Evolutionary conservation across 2,888 invertebrate species (phyloP).

Genomic region (Pogonocherus hispidulus): DNA sequence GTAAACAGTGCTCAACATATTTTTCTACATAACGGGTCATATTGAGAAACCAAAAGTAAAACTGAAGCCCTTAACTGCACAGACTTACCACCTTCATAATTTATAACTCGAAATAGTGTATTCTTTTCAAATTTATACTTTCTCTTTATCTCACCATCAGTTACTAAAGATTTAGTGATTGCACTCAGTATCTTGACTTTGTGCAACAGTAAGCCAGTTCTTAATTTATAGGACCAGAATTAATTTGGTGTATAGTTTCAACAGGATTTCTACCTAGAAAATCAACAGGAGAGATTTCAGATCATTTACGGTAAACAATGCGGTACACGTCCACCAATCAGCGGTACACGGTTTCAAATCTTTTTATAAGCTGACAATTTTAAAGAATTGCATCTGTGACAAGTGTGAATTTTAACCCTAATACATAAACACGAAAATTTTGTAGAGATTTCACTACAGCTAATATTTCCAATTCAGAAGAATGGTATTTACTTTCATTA

Average conservation of each 20-base stretch:
- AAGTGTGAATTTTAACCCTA: conserved; percentile 51
- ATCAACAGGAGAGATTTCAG: conserved; percentile 37
- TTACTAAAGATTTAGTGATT: background rate
- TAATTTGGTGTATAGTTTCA: background rate
- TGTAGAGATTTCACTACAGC: conserved; percentile 56
- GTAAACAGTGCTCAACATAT: conserved; percentile 31
- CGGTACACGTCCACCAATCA: conserved; percentile 53
- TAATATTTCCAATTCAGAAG: conserved; percentile 57
- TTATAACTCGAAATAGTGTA: background rate
- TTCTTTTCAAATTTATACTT: background rate
- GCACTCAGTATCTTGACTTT: background rate
- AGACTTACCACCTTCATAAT: background rate
- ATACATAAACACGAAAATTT: conserved; percentile 55
- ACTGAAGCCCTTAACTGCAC: background rate
- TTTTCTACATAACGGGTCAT: conserved; percentile 29
- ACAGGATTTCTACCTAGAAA: conserved; percentile 40
- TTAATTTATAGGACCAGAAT: background rate
- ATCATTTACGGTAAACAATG: conserved; percentile 47
- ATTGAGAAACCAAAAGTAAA: conserved; percentile 30
- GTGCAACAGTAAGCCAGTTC: background rate
- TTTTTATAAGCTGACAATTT: conserved; percentile 53
- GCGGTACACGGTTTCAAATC: conserved; percentile 44
- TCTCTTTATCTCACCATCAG: background rate
- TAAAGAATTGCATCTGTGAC: conserved; percentile 60
- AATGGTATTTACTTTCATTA: conserved; percentile 41